phyloP scores from a whole-genome alignment of 2,797 vertebrate species.

The Lepus oiostolus region DNA sequence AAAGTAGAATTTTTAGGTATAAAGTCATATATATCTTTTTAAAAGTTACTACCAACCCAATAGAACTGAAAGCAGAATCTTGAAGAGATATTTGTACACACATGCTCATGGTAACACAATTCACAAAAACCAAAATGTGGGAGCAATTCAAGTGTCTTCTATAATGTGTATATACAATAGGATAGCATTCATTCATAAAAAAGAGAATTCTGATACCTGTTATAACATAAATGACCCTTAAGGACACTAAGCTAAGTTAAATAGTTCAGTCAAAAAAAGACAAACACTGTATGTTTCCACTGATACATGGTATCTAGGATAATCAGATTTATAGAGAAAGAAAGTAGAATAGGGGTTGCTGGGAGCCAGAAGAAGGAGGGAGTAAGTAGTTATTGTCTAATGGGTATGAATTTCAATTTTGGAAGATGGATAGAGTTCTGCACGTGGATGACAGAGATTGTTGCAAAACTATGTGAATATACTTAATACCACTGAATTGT shows the following conservation, averaged over 20 bases:
- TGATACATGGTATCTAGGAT: neutral
- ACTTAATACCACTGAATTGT: neutral
- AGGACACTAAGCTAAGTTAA: slow-evolving; percentile 14
- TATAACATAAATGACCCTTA: neutral
- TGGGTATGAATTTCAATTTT: neutral
- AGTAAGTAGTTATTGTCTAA: neutral
- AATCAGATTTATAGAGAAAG: slow-evolving; percentile 34
- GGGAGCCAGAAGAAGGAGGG: neutral
- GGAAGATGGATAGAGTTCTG: neutral
- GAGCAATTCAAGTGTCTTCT: neutral
- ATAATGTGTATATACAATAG: neutral
- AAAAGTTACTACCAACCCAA: neutral
- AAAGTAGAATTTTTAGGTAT: neutral
- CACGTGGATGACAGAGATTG: neutral
- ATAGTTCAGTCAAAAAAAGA: neutral
- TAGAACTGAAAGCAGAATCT: slow-evolving; percentile 23
- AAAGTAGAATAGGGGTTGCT: neutral
- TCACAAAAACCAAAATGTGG: neutral
- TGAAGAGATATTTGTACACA: neutral
- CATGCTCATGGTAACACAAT: neutral
- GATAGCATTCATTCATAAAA: neutral
- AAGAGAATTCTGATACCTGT: neutral
- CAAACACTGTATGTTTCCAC: neutral
- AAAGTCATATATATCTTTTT: neutral
- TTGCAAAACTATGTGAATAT: neutral